A percentile compares a stretch with the other conserved stretches of the same genome.
These are phyloP conservation scores for Porites australiensis DNA, from an alignment of 64 coral and sea anemone species.

Conservation along the genomic window DNA sequence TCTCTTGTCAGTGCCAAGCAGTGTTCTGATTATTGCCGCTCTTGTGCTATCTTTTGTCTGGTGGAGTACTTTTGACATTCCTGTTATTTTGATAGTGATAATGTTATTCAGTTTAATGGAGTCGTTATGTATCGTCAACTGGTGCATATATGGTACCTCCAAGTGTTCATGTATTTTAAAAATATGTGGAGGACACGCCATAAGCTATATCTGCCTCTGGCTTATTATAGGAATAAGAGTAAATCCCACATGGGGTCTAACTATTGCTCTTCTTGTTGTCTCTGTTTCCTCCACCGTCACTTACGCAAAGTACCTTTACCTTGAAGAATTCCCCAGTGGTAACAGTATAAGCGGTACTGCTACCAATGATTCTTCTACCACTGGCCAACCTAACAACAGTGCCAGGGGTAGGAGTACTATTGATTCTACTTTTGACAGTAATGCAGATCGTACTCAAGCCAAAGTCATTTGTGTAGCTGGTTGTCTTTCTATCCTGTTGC, in stretches of 20 bases:
- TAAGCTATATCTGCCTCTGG: background rate
- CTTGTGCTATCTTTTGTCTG: background rate
- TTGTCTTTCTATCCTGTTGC: background rate
- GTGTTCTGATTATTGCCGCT: background rate
- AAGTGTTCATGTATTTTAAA: too few relatives aligned
- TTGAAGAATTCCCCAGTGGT: too few relatives aligned
- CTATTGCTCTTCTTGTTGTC: background rate
- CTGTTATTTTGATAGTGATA: background rate
- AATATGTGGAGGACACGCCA: background rate
- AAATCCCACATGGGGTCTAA: background rate
- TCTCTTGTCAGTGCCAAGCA: background rate
- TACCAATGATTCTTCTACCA: background rate
- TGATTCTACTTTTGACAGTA: background rate
- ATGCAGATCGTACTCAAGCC: too few relatives aligned
- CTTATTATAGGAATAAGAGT: background rate
- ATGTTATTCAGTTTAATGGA: background rate
- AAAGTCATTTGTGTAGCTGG: background rate
- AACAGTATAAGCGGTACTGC: background rate
- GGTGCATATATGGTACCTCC: too few relatives aligned
- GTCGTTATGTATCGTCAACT: too few relatives aligned
- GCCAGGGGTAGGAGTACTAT: background rate
- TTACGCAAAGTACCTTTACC: background rate
- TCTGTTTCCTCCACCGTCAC: background rate
- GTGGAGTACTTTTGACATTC: background rate
- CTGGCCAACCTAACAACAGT: background rate